These are phyloP conservation scores for Arvicola amphibius DNA, from an alignment of 2,797 vertebrate genomes.

Conservation along the genomic window DNA sequence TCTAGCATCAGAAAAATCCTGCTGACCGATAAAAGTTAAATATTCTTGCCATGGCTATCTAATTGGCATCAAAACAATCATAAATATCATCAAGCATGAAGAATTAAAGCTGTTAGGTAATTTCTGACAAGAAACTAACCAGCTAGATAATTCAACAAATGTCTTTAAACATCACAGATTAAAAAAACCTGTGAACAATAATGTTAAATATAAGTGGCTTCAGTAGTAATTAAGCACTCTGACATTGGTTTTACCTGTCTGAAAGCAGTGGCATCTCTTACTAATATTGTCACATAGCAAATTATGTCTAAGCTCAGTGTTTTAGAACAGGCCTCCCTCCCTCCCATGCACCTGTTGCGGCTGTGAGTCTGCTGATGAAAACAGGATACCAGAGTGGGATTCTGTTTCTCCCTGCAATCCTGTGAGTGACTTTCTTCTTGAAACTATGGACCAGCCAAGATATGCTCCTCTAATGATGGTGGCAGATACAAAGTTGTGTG, in stretches of 20 bases:
- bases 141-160: not conserved
- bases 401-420: not conserved
- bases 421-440: not conserved
- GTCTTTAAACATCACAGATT: not conserved
- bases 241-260: not conserved
- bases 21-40: not conserved
- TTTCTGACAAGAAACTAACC: not conserved
- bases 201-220: not conserved
- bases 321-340: not conserved
- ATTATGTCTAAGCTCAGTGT: not conserved
- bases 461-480: not conserved
- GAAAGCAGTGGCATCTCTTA: not conserved
- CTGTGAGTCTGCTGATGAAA: not conserved
- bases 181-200: not conserved
- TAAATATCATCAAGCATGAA: not conserved
- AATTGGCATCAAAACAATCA: not conserved
- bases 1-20: not conserved
- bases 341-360: not conserved
- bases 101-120: not conserved
- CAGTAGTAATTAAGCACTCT: not conserved
- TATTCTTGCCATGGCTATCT: not conserved
- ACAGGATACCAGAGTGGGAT: accelerated
- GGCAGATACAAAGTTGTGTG: not conserved
- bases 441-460: not conserved
- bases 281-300: not conserved